A percentile compares a stretch with the other conserved stretches of the same genome.
Conservation (phyloP, 2,797 vertebrate species). For the Eulemur albifrons region DNA sequence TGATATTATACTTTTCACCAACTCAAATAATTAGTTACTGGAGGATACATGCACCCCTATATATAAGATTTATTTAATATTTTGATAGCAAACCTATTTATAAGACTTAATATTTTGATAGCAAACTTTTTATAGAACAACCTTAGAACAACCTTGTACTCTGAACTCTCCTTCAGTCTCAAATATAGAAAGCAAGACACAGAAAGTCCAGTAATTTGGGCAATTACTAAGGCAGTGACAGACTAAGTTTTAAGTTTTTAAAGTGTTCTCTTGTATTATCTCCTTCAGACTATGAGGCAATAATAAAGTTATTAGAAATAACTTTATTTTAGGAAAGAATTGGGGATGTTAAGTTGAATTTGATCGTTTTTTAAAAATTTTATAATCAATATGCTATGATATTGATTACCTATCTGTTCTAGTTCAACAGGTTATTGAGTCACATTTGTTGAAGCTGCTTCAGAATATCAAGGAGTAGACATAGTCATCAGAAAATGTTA, state of each 20-base stretch:
- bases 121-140: not conserved
- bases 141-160: not conserved
- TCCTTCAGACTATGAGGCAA: not conserved
- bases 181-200: not conserved
- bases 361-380: not conserved
- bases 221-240: not conserved
- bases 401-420: constrained; percentile 62
- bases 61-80: not conserved
- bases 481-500: not conserved
- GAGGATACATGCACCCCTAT: not conserved
- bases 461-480: constrained; percentile 94
- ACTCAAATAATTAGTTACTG: constrained; percentile 1
- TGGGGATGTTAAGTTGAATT: not conserved
- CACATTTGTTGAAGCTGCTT: constrained; percentile 94
- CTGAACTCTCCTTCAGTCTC: not conserved
- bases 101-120: not conserved
- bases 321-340: not conserved
- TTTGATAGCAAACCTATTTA: not conserved
- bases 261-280: not conserved
- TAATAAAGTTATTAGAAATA: not conserved
- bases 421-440: constrained; percentile 99
- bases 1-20: not conserved
- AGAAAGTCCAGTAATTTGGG: not conserved
- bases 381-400: not conserved
- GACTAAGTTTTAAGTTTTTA: not conserved